Conservation (phyloP, 2,797 vertebrate genomes). For the Acomys russatus region DNA sequence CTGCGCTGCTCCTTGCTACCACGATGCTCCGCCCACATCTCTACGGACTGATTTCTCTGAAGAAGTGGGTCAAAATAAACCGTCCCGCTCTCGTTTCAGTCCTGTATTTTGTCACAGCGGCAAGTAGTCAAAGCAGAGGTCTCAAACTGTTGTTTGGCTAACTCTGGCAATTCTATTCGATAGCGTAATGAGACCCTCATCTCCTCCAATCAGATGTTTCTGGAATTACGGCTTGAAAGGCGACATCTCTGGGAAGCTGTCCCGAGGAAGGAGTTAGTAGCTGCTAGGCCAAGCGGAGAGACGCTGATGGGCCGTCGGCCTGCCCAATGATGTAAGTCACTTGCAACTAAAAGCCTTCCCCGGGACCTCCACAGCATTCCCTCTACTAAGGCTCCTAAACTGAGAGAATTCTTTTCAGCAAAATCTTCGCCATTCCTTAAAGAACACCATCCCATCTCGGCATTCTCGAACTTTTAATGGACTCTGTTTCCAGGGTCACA, state of each 20-base stretch:
- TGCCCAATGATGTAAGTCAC: background rate
- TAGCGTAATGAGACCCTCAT: background rate
- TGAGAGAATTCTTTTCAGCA: background rate
- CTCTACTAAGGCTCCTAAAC: background rate
- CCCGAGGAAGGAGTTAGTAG: background rate
- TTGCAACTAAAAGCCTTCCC: background rate
- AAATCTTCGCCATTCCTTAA: background rate
- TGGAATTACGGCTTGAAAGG: background rate
- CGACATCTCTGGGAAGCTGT: background rate
- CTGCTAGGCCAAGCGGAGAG: background rate
- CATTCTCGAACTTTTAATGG: no score
- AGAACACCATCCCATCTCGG: background rate
- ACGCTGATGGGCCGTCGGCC: accelerated
- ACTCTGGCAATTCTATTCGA: background rate
- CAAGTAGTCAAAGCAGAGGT: background rate
- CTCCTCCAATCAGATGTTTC: background rate
- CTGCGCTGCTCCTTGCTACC: background rate
- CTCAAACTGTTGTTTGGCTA: constrained; percentile 1
- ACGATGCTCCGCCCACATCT: background rate
- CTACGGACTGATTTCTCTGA: background rate
- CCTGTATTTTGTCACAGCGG: background rate
- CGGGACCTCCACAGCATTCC: background rate
- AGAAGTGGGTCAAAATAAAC: background rate
- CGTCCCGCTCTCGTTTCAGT: no score
- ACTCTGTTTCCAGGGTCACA: background rate